Evolutionary conservation across 2,113 vertebrate species (phyloP).

Genomic region (Nesoenas mayeri): DNA sequence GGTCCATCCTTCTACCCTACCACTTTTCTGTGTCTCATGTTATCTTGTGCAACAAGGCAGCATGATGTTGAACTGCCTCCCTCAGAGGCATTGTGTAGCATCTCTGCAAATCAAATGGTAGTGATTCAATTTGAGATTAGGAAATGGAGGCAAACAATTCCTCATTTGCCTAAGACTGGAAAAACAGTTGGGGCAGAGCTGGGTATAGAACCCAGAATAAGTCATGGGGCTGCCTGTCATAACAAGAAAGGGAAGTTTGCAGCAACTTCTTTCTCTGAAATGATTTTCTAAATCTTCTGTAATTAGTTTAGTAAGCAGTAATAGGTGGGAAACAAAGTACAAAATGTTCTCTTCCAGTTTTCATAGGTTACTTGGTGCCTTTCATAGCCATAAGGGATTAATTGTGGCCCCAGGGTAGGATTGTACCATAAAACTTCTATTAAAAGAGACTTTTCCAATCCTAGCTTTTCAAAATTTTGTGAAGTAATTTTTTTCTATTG

Average conservation of each 20-base stretch:
- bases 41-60: background rate
- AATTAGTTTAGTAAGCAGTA: constrained; percentile 20
- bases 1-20: background rate
- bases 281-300: constrained; percentile 6
- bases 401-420: background rate
- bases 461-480: background rate
- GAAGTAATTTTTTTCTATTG: background rate
- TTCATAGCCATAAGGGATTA: background rate
- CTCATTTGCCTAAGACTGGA: background rate
- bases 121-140: background rate
- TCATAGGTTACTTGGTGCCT: background rate
- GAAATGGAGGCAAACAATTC: background rate
- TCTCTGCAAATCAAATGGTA: background rate
- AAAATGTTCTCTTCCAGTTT: constrained; percentile 1
- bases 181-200: background rate
- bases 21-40: background rate
- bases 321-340: background rate
- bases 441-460: background rate
- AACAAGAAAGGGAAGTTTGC: constrained; percentile 19
- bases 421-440: background rate
- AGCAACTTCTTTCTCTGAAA: background rate
- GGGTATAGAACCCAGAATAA: background rate
- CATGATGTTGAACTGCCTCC: background rate
- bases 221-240: background rate
- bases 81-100: rapidly evolving